Base-by-base conservation (phyloP, 2,888 invertebrate genomes). In the Marasmarcha lunaedactyla region DNA sequence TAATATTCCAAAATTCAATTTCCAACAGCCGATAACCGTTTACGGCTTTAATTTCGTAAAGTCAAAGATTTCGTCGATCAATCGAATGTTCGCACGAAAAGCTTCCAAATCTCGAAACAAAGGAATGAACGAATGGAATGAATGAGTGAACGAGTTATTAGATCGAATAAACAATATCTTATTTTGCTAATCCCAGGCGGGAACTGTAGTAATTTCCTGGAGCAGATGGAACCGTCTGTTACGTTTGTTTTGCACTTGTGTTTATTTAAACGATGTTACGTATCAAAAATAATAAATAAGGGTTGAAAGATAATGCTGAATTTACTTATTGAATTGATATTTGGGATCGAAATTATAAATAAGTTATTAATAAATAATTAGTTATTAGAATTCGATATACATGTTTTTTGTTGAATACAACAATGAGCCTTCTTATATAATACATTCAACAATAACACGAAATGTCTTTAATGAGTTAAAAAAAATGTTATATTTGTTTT, bases 121-220 rank as follows among this genome's bases (percentile, higher is more conserved):
- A 72, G 71, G 63, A 57, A 60, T 60, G 63, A 67, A 68, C 57
- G 63, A 64, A 64, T 57, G 62, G 64, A 57, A 42, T 39, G 45
- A 42, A 45, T 42, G 42, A 41, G 20, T 37, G 43, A 44, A 36
- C 40, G 49, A 68, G 52, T 57, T 57, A 62, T 62, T 65, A 71
- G 74, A 74, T 77, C 66, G 71, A 63, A 67, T 72, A 68, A 77
- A 79, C 77, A 79, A 81, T 79, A 79, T 81, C 81, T 81, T 79
- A 77, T 78, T 78, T 78, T 64, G 71, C 71, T 67, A 76, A 78
- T 77, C 77, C 77, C 78, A 77, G 59, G 59, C 62, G 64, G 70
- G 74, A 74, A 71, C 72, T 67, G 63, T 55, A 71, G 72, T 78
- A 81, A 83, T 83, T 83, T 81, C 81, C 79, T 79, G 78, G 62